Evolutionary conservation across 1,140 invertebrate genomes (phyloP).

Genomic region (Cherax destructor): DNA sequence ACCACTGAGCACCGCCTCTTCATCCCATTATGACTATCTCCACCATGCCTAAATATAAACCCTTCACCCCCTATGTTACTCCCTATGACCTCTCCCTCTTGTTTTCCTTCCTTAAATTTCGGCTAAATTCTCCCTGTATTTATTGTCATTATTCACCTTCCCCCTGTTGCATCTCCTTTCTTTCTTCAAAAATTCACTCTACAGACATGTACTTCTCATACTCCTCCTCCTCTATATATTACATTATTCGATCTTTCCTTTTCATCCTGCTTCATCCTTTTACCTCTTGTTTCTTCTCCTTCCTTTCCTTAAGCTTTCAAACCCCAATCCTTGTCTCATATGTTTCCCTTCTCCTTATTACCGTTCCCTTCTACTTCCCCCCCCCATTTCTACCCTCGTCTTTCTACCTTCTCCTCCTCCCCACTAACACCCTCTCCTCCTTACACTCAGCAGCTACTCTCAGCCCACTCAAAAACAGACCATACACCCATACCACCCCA

Average conservation of each 20-base stretch:
- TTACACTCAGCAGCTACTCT: background rate
- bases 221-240: background rate
- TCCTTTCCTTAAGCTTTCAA: background rate
- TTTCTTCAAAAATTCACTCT: background rate
- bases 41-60: slow-evolving; percentile 29
- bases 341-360: background rate
- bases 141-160: background rate
- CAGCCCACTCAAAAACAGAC: background rate
- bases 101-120: background rate
- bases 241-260: background rate
- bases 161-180: background rate
- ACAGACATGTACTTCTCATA: background rate
- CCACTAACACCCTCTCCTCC: background rate
- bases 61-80: background rate
- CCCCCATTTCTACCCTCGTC: background rate
- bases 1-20: slow-evolving; percentile 31
- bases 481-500: background rate
- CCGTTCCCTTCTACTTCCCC: background rate
- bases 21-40: slow-evolving; percentile 37
- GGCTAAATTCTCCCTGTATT: background rate
- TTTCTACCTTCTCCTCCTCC: background rate
- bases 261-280: background rate
- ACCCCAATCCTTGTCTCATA: background rate
- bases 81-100: background rate
- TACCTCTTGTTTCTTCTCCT: background rate